Evolutionary conservation across 2,113 vertebrate species (phyloP).

Genomic region (Sinocyclocheilus maitianheensis): DNA sequence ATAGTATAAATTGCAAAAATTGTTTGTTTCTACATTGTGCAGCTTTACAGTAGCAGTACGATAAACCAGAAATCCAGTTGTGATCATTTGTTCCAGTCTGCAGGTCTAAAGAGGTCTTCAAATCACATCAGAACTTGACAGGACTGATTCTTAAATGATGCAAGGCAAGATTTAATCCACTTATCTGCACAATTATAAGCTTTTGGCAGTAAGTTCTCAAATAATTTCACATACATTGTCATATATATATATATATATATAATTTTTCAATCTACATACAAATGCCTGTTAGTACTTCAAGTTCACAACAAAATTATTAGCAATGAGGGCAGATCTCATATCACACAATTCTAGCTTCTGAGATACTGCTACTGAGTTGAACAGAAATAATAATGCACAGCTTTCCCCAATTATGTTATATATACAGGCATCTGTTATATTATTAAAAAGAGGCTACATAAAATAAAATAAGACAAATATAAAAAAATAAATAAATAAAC

Average conservation of each 20-base stretch:
- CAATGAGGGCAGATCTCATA: too few species aligned
- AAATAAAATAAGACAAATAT: not conserved
- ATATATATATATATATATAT: too few species aligned
- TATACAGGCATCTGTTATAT: not conserved
- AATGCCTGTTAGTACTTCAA: too few species aligned
- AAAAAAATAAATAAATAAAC: too few species aligned
- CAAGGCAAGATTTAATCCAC: slow-evolving; percentile 21
- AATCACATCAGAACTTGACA: not conserved
- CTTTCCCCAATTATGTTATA: not conserved
- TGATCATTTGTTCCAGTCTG: not conserved
- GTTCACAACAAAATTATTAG: too few species aligned
- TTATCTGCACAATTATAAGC: slow-evolving; percentile 24
- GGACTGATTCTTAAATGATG: not conserved
- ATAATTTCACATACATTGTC: slow-evolving; percentile 32
- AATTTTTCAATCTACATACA: too few species aligned
- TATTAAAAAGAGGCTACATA: not conserved
- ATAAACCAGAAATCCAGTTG: slow-evolving; percentile 15
- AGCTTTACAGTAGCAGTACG: slow-evolving; percentile 16
- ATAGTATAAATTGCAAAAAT: too few species aligned
- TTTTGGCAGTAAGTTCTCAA: slow-evolving; percentile 48
- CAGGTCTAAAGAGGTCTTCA: not conserved
- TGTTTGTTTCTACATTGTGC: not conserved
- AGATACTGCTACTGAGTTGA: not conserved
- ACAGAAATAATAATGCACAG: not conserved
- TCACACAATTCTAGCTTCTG: too few species aligned